A percentile compares a stretch with the other conserved stretches of the same genome.
Evolutionary conservation across 2,888 invertebrate genomes (phyloP).

Genomic region (Arrhopalites spinosus): DNA sequence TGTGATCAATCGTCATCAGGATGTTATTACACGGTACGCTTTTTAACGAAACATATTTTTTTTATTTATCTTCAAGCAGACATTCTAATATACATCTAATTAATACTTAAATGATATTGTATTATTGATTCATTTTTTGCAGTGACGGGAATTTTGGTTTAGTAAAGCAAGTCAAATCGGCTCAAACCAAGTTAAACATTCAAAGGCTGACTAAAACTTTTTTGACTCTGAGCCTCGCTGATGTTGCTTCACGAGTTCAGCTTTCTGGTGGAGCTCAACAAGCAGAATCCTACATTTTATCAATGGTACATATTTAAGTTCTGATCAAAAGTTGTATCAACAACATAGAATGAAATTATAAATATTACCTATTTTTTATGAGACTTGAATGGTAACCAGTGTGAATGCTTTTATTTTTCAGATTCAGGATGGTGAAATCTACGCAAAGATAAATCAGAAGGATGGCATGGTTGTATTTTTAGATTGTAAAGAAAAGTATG

Average conservation of each 20-base stretch:
- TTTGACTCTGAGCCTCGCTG: slow-evolving; percentile 82
- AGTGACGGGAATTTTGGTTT: slow-evolving; percentile 66
- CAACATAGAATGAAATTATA: no score
- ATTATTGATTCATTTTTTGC: slow-evolving; percentile 49
- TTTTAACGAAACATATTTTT: background rate
- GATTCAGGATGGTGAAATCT: slow-evolving; percentile 97
- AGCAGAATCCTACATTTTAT: slow-evolving; percentile 90
- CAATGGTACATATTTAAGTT: slow-evolving; percentile 67
- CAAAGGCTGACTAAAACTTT: slow-evolving; percentile 94
- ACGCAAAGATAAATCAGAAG: slow-evolving; percentile 94
- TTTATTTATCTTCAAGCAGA: no score
- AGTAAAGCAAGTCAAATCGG: slow-evolving; percentile 77
- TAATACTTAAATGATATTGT: background rate
- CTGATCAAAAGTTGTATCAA: no score
- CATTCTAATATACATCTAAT: no score
- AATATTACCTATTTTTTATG: no score
- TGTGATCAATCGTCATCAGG: slow-evolving; percentile 76
- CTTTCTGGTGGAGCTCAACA: slow-evolving; percentile 76
- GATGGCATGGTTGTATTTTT: slow-evolving; percentile 98
- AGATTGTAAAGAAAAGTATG: slow-evolving; percentile 93
- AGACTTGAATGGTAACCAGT: no score
- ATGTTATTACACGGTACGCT: slow-evolving; percentile 75
- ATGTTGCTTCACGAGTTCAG: slow-evolving; percentile 88
- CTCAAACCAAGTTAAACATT: slow-evolving; percentile 94
- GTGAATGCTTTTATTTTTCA: slow-evolving; percentile 58